A percentile compares a stretch with the other conserved stretches of the same genome.
Evolutionary conservation across 2,888 invertebrate genomes (phyloP).

Genomic region (Scaptomyza tumidula): DNA sequence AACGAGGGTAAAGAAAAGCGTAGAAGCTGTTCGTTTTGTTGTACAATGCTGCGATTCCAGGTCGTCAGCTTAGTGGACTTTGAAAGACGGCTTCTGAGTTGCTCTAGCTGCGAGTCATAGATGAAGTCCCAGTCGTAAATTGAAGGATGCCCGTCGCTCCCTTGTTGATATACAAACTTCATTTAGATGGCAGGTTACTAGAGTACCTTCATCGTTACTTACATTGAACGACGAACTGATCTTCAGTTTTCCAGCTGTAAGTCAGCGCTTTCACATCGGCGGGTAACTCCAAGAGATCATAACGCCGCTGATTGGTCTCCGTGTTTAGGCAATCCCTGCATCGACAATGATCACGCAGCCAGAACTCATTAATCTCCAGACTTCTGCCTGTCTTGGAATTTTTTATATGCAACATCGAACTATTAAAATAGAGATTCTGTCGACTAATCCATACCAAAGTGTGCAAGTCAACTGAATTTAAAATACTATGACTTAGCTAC

Average conservation of each 20-base stretch:
- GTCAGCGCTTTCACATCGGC: constrained; percentile 84
- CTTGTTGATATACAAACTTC: constrained; percentile 11
- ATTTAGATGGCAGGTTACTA: not conserved
- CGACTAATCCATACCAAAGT: constrained; percentile 10
- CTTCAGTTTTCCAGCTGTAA: constrained; percentile 78
- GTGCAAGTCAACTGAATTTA: constrained; percentile 21
- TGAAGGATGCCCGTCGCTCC: constrained; percentile 61
- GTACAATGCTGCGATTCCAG: constrained; percentile 85
- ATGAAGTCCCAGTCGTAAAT: constrained; percentile 54
- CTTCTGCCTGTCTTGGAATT: constrained; percentile 52
- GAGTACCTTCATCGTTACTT: constrained; percentile 76
- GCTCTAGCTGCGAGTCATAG: constrained; percentile 63
- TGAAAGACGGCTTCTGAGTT: constrained; percentile 55
- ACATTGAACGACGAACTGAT: constrained; percentile 85
- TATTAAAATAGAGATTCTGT: not conserved
- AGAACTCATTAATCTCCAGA: constrained; percentile 73
- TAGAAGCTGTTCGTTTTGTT: constrained; percentile 82
- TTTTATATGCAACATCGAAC: constrained; percentile 66
- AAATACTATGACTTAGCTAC: not conserved
- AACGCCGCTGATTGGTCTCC: constrained; percentile 87
- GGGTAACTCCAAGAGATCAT: constrained; percentile 86
- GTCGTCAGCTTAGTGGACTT: constrained; percentile 81
- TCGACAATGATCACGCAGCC: constrained; percentile 85
- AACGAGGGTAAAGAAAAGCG: constrained; percentile 85
- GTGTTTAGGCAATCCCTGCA: constrained; percentile 87